These are phyloP conservation scores for Takifugu rubripes DNA, from an alignment of 2,797 vertebrate species.

Conservation along the genomic window DNA sequence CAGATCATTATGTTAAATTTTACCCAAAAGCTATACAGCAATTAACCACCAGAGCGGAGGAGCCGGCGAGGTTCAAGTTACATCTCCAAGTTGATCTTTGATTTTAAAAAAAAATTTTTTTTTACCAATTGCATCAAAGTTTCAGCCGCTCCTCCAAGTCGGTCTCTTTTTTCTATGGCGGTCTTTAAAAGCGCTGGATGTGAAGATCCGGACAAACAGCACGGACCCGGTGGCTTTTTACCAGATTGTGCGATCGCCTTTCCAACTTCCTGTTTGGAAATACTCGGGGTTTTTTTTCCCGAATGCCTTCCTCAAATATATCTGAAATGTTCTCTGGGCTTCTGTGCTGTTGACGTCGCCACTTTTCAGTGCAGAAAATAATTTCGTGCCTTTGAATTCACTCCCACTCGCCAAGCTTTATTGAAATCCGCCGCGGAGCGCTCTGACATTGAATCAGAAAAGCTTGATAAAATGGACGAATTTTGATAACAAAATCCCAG, in stretches of 20 bases:
- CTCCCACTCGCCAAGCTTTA: constrained; percentile 1
- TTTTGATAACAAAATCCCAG: constrained; percentile 49
- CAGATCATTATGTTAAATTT: constrained; percentile 48
- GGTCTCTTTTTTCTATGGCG: too few relatives aligned
- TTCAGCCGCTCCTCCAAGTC: too few relatives aligned
- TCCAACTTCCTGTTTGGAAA: background rate
- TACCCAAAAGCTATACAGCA: constrained; percentile 38
- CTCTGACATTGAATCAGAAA: constrained; percentile 47
- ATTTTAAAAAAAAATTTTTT: too few relatives aligned
- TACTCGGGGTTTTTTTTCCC: too few relatives aligned
- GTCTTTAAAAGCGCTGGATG: too few relatives aligned
- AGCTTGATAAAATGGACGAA: constrained; percentile 30
- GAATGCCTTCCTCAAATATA: too few relatives aligned
- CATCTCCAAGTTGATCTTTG: background rate
- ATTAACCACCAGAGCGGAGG: constrained; percentile 48
- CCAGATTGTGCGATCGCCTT: background rate
- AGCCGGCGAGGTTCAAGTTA: background rate
- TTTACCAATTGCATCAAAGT: too few relatives aligned
- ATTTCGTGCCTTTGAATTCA: too few relatives aligned
- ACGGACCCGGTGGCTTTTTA: background rate
- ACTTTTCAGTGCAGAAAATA: too few relatives aligned
- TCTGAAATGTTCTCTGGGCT: too few relatives aligned
- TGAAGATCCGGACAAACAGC: too few relatives aligned
- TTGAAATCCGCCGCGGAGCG: constrained; percentile 26
- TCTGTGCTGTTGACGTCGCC: too few relatives aligned